A percentile compares a stretch with the other conserved stretches of the same genome.
Evolutionary conservation across 1,140 invertebrate species (phyloP).

Genomic region (Stegodyphus mimosarum): DNA sequence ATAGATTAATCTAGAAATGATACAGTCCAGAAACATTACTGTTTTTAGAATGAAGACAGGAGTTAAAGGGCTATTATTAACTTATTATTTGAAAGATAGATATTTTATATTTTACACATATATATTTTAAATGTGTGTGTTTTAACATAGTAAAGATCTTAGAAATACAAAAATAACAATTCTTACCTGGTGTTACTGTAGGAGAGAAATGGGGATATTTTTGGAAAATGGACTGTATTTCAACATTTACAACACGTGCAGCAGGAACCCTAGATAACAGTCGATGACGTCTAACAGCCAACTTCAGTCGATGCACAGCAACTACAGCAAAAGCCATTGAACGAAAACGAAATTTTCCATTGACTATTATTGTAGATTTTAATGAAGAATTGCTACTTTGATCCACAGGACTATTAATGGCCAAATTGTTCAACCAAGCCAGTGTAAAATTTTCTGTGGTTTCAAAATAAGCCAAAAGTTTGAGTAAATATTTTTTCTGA

Average conservation of each 20-base stretch:
- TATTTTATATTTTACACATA: too few relatives aligned
- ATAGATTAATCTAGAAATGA: too few relatives aligned
- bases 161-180: too few relatives aligned
- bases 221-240: conserved; percentile 22
- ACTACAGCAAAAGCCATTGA: conserved; percentile 5
- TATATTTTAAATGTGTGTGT: too few relatives aligned
- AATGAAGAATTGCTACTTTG: neutral
- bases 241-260: conserved; percentile 16
- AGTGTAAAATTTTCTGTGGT: conserved; percentile 61
- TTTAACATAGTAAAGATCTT: too few relatives aligned
- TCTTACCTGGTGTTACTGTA: conserved; percentile 17
- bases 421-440: conserved; percentile 52
- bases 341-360: conserved; percentile 25
- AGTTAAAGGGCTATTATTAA: too few relatives aligned
- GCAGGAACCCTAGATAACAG: conserved; percentile 35
- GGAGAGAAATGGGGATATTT: conserved; percentile 3
- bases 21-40: too few relatives aligned
- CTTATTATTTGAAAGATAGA: too few relatives aligned
- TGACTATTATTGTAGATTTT: neutral
- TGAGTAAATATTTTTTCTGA: conserved; percentile 62
- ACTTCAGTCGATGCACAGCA: conserved; percentile 32
- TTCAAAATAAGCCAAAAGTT: conserved; percentile 59
- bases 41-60: too few relatives aligned
- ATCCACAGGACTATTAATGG: conserved; percentile 10
- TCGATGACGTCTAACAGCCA: conserved; percentile 7